Conservation (phyloP, 2,888 invertebrate species). For the Anthophora plumipes region DNA sequence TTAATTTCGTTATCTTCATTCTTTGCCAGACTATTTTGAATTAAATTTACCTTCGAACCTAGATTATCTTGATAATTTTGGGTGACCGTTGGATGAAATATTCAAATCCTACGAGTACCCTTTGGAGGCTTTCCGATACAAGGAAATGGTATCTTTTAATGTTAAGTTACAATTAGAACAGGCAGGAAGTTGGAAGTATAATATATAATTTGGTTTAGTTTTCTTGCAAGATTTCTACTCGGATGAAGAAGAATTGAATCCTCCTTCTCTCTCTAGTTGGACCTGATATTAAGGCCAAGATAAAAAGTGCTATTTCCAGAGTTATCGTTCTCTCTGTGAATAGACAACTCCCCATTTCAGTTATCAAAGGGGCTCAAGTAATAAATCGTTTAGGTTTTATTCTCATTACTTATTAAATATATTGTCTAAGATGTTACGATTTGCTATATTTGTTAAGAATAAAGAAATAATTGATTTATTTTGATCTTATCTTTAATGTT, state of each 20-base stretch:
- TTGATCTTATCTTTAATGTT: background rate
- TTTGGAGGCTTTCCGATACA: no score
- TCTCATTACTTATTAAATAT: conserved; percentile 3
- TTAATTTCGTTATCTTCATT: conserved; percentile 10
- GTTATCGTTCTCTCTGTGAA: background rate
- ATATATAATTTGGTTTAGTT: no score
- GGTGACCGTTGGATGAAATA: no score
- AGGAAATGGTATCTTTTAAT: no score
- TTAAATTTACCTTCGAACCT: conserved; percentile 5
- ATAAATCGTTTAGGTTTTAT: background rate
- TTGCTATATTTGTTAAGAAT: conserved; percentile 18
- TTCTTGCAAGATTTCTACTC: no score
- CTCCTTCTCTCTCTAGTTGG: no score
- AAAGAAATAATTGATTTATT: conserved; percentile 34
- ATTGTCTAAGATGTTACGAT: conserved; percentile 4
- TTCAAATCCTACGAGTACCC: no score
- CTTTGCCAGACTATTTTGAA: conserved; percentile 7
- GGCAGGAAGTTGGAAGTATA: no score
- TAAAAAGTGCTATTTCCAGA: no score
- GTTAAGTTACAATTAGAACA: no score
- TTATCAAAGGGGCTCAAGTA: background rate
- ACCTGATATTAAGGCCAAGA: no score
- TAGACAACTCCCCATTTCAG: conserved; percentile 9
- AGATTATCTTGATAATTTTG: background rate
- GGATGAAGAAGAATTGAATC: no score